Evolutionary conservation across 64 coral and sea anemone species (phyloP).

Genomic region (Anthopleura sola): DNA sequence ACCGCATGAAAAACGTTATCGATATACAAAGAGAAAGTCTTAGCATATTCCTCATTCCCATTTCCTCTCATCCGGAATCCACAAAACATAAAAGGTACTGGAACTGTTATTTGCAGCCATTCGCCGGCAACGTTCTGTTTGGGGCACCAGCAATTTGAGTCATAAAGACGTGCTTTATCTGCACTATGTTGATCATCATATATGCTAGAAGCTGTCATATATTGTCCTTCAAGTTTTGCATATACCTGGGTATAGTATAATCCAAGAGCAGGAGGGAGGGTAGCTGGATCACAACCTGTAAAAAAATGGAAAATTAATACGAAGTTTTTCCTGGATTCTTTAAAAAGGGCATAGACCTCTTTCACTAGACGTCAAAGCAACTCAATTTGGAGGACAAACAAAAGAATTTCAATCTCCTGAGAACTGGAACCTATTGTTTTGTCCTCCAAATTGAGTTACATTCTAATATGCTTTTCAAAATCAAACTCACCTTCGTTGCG

Average conservation of each 20-base stretch:
- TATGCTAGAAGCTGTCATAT: background rate
- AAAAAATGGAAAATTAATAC: no score
- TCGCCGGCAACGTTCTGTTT: background rate
- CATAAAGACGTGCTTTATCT: background rate
- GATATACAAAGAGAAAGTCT: background rate
- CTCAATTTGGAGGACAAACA: no score
- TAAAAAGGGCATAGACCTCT: no score
- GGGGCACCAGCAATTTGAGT: background rate
- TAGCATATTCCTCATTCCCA: background rate
- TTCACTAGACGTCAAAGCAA: no score
- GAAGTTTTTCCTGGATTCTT: no score
- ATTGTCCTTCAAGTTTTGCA: background rate
- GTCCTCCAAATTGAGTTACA: no score
- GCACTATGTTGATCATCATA: background rate
- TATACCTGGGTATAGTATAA: background rate
- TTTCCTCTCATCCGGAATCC: background rate
- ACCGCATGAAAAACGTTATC: background rate
- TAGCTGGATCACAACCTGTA: background rate
- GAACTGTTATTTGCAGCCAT: background rate
- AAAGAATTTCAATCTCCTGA: no score
- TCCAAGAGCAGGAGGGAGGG: background rate
- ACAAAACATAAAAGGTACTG: background rate
- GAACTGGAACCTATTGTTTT: no score
- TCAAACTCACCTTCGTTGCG: no score
- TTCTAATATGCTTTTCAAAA: no score